These are phyloP conservation scores for Oreocharis arfaki DNA, from an alignment of 2,113 vertebrate species.

Conservation along the genomic window DNA sequence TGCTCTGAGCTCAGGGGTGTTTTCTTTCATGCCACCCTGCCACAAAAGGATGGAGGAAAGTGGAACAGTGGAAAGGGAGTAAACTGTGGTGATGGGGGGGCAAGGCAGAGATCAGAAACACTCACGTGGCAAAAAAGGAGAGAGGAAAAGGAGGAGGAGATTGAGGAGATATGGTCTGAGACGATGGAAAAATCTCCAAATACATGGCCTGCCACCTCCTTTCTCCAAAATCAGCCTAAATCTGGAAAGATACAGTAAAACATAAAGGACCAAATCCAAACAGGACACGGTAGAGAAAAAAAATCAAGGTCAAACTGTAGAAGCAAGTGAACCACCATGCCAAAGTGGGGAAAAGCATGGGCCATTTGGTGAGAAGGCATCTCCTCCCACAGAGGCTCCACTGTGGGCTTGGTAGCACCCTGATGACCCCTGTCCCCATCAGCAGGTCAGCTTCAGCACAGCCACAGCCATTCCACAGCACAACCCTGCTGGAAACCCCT, in stretches of 20 bases:
- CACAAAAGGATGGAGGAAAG: not conserved
- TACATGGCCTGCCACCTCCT: not conserved
- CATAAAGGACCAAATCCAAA: not conserved
- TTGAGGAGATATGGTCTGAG: not conserved
- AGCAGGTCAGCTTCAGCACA: not conserved
- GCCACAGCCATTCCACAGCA: not conserved
- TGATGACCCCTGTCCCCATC: not conserved
- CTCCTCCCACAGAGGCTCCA: not conserved
- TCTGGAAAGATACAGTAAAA: not conserved
- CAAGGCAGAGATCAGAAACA: not conserved
- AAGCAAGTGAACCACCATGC: not conserved
- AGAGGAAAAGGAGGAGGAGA: not conserved
- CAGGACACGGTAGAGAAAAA: fast-evolving
- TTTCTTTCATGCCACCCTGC: not conserved
- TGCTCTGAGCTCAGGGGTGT: not conserved
- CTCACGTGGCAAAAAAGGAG: not conserved
- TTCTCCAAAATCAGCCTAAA: not conserved
- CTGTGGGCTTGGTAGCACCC: not conserved
- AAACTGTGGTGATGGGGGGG: not conserved
- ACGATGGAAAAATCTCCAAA: not conserved
- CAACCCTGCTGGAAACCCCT: not conserved
- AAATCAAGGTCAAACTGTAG: not conserved
- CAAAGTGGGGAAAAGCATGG: not conserved
- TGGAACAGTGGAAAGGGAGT: not conserved
- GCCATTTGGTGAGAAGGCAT: not conserved